Base-by-base conservation (phyloP, 2,888 invertebrate species). In the Polyommatus icarus region DNA sequence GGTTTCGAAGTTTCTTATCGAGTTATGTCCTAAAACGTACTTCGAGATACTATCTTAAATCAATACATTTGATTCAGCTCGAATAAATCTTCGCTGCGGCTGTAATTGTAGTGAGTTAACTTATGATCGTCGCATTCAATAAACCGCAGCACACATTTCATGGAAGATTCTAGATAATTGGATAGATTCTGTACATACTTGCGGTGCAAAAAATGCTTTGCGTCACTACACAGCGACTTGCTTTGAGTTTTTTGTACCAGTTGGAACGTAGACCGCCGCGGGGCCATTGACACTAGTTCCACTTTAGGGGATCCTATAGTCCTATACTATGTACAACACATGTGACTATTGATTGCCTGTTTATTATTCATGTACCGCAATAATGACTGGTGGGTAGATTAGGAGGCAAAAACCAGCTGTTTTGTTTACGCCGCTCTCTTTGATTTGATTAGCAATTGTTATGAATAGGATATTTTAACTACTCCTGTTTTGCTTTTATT, bases 231-330 rank as follows among this genome's bases (percentile, higher is more conserved):
- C 88, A 85, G 84, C 85, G 83, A 84, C 84, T 85, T 84, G 79
- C 79, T 82, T 82, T 79, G 87, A 86, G 87, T 85, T 87, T 90
- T 90, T 91, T 89, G 87, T 87, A 89, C 88, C 90, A 89, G 90
- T 90, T 88, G 87, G 90, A 91, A 90, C 89, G 88, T 89, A 86
- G 86, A 87, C 85, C 78, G 80, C 78, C 78, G 76, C 78, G 84
- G 80, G 93, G 91, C 88, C 94, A 83, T 92, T 93, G 93, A 94
- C 93, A 93, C 89, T 89, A 87, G 83, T 83, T 86, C 84, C 85
- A 87, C 87, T 92, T 91, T 85, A 87, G 88, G 87, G 89, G 86
- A 87, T 89, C 84, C 40, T 78, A 79, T 80, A 78, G n/a, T n/a
- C 84, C 40, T 78, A 79, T 80, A 78, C 78, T 78, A 32, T 29